Evolutionary conservation across 2,797 vertebrate species (phyloP).

Genomic region (Melanotaenia nigrans): DNA sequence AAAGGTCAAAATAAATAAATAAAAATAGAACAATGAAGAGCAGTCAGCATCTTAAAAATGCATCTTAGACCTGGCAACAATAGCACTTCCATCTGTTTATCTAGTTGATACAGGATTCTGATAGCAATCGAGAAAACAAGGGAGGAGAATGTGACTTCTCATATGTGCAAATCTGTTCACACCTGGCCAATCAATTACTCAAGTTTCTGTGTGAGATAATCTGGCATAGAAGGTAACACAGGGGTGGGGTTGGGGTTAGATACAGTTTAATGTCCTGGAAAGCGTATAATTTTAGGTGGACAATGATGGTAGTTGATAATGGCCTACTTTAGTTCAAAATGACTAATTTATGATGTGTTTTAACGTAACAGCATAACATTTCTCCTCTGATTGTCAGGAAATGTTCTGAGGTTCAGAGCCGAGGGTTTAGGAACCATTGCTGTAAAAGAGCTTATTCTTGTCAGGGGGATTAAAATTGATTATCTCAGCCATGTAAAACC

Average conservation of each 20-base stretch:
- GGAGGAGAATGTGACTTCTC: not conserved
- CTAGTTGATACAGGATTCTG: not conserved
- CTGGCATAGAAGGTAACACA: not conserved
- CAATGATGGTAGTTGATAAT: not conserved
- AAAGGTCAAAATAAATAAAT: not conserved
- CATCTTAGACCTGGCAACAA: not conserved
- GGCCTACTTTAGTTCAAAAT: not conserved
- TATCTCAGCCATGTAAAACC: conserved; percentile 63
- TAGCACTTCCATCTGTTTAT: not conserved
- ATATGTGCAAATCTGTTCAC: not conserved
- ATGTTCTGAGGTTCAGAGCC: conserved; percentile 3
- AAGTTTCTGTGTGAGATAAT: not conserved
- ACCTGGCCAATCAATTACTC: not conserved
- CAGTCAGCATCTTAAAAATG: not conserved
- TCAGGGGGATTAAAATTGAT: conserved; percentile 76
- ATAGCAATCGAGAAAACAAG: not conserved
- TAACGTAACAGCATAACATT: conserved; percentile 2
- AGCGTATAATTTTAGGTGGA: not conserved
- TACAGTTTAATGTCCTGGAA: not conserved
- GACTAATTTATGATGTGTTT: not conserved
- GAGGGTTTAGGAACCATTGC: conserved; percentile 28
- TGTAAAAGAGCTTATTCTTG: conserved; percentile 60
- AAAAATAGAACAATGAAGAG: conserved; percentile 1
- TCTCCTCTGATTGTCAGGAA: conserved; percentile 7
- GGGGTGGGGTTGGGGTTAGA: not conserved